These are phyloP conservation scores for Callyntrura guangdongensis DNA, from an alignment of 2,888 invertebrate species.

Conservation along the genomic window DNA sequence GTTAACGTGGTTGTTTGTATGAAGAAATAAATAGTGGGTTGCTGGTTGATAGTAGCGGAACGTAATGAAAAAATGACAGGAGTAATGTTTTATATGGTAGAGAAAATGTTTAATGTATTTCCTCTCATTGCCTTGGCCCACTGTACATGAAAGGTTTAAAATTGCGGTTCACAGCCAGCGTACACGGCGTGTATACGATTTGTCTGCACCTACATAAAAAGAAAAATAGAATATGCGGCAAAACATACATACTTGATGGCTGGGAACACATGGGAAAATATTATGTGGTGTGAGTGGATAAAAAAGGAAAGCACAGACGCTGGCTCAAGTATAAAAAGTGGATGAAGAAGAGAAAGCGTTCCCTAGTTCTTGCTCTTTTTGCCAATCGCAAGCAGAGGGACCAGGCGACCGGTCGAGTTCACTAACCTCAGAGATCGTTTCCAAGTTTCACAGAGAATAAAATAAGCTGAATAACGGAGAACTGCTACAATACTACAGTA, in stretches of 20 bases:
- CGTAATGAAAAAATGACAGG: slow-evolving; percentile 68
- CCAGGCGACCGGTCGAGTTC: slow-evolving; percentile 72
- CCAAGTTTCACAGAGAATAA: slow-evolving; percentile 36
- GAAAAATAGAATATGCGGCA: slow-evolving; percentile 32
- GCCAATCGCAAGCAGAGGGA: slow-evolving; percentile 55
- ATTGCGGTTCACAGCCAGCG: slow-evolving; percentile 15
- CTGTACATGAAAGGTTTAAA: slow-evolving; percentile 30
- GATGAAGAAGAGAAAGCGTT: slow-evolving; percentile 45
- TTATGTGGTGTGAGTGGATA: slow-evolving; percentile 42
- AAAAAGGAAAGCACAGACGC: slow-evolving; percentile 22
- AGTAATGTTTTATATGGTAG: slow-evolving; percentile 56
- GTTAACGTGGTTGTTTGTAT: slow-evolving; percentile 3
- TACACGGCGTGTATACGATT: background rate
- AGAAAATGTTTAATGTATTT: slow-evolving; percentile 52
- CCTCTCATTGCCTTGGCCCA: slow-evolving; percentile 10
- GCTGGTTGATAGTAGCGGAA: background rate
- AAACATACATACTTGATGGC: slow-evolving; percentile 25
- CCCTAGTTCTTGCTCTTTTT: slow-evolving; percentile 33
- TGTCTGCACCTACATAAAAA: background rate
- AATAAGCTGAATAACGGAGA: slow-evolving; percentile 26
- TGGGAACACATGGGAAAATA: slow-evolving; percentile 60
- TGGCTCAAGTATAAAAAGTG: slow-evolving; percentile 25
- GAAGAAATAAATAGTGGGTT: background rate
- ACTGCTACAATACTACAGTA: background rate
- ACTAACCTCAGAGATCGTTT: slow-evolving; percentile 67